Evolutionary conservation across 2,888 invertebrate species (phyloP).

Genomic region (Lutraria lutraria): DNA sequence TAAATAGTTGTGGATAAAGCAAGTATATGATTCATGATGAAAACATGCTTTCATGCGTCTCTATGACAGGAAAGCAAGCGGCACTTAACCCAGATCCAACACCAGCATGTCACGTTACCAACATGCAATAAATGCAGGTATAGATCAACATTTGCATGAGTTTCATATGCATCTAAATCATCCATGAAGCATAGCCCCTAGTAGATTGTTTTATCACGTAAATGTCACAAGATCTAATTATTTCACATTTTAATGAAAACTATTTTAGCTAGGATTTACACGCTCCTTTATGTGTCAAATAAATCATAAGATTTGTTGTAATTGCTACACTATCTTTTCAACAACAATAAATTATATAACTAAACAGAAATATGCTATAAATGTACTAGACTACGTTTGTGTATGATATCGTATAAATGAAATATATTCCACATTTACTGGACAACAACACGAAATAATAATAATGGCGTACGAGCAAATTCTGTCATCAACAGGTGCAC

Average conservation of each 20-base stretch:
- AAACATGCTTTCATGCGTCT: constrained; percentile 11
- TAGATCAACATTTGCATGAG: background rate
- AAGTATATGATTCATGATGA: background rate
- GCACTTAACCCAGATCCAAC: background rate
- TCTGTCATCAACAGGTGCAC: background rate
- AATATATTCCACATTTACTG: background rate
- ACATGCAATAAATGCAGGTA: background rate
- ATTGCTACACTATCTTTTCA: background rate
- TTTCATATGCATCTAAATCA: background rate
- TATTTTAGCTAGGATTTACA: background rate
- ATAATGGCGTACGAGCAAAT: background rate
- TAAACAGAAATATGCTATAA: background rate
- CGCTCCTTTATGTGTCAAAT: background rate
- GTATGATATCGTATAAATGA: background rate
- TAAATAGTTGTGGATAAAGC: constrained; percentile 18
- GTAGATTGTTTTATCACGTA: constrained; percentile 12
- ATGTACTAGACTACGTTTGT: background rate
- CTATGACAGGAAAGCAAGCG: constrained; percentile 4
- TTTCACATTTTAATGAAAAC: background rate
- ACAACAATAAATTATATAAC: constrained; percentile 6
- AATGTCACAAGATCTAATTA: background rate
- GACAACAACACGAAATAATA: background rate
- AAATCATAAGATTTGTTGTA: background rate
- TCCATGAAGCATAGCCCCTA: background rate
- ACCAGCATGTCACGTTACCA: background rate